Conservation (phyloP, 2,888 invertebrate genomes). For the Unio delphinus region DNA sequence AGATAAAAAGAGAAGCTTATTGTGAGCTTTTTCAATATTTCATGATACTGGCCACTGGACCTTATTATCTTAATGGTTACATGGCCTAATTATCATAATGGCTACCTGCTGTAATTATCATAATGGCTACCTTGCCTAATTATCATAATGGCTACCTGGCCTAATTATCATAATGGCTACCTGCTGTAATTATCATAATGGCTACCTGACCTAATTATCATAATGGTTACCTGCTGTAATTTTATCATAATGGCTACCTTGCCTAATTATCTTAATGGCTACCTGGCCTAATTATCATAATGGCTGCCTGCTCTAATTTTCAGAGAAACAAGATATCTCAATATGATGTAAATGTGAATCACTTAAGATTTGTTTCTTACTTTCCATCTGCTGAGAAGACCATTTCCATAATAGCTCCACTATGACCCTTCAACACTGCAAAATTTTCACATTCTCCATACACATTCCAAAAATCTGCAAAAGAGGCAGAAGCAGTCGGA, state of each 20-base stretch:
- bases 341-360: too few species aligned
- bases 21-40: too few species aligned
- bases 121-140: too few species aligned
- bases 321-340: not conserved
- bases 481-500: not conserved
- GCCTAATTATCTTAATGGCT: not conserved
- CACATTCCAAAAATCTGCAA: conserved; percentile 88
- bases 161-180: not conserved
- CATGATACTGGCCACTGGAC: not conserved
- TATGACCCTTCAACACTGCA: conserved; percentile 91
- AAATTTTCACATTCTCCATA: conserved; percentile 99
- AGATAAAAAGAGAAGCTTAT: too few species aligned
- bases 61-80: not conserved
- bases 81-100: not conserved
- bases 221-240: too few species aligned
- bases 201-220: not conserved
- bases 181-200: not conserved
- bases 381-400: conserved; percentile 72
- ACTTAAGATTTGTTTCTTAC: conserved; percentile 31
- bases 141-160: not conserved
- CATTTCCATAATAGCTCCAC: conserved; percentile 94
- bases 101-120: not conserved
- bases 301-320: not conserved
- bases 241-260: not conserved
- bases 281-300: not conserved